Evolutionary conservation across 92 coral and sea anemone species (phyloP).

Genomic region (Porites rus): DNA sequence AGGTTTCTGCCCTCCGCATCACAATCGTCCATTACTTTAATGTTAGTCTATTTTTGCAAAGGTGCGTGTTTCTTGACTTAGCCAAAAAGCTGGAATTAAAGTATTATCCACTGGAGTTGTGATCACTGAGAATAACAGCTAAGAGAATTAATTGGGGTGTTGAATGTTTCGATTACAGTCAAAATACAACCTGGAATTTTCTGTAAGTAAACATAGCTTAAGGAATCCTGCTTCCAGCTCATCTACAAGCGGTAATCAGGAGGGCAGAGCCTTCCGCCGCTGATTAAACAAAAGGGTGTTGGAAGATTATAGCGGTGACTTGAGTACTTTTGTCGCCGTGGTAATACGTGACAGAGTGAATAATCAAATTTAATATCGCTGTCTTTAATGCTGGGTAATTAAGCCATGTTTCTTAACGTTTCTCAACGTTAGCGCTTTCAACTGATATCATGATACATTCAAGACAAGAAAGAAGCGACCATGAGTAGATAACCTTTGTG

Average conservation of each 20-base stretch:
- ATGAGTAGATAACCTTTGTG: constrained; percentile 1
- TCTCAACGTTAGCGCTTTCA: constrained; percentile 1
- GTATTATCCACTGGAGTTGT: neutral
- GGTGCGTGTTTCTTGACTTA: neutral
- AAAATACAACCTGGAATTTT: neutral
- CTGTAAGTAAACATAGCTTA: neutral
- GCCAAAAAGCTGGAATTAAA: too few relatives aligned
- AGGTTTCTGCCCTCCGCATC: neutral
- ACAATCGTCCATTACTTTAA: neutral
- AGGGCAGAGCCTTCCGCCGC: constrained; percentile 5
- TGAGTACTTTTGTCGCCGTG: neutral
- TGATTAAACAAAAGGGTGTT: neutral
- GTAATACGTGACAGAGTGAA: neutral
- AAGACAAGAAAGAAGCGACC: neutral
- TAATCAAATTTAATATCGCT: constrained; percentile 16
- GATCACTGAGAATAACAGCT: neutral
- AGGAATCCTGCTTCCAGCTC: neutral
- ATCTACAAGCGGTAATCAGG: neutral
- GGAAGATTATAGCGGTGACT: neutral
- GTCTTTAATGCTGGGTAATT: neutral
- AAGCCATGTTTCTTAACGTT: neutral
- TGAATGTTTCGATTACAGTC: neutral
- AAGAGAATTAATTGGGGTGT: neutral
- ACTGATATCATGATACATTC: neutral
- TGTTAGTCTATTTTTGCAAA: neutral